Evolutionary conservation across 2,113 vertebrate genomes (phyloP).

Genomic region (Gasterosteus aculeatus): DNA sequence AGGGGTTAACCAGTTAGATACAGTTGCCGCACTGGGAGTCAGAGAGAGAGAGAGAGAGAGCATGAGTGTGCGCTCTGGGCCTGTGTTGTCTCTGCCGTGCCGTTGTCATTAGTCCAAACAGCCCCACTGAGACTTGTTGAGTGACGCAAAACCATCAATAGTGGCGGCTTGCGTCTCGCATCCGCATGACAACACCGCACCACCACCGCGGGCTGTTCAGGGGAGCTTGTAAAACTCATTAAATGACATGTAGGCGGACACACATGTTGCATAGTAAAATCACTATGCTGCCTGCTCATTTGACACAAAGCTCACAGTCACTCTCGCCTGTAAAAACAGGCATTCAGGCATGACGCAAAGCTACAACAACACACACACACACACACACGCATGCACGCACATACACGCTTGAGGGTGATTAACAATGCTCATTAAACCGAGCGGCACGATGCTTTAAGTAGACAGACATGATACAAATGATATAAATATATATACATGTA

Average conservation of each 20-base stretch:
- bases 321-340: conserved; percentile 11
- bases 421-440: conserved; percentile 29
- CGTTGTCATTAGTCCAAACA: conserved; percentile 76
- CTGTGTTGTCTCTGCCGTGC: conserved; percentile 58
- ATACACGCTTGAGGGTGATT: conserved; percentile 23
- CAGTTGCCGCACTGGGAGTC: conserved; percentile 5
- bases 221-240: conserved; percentile 35
- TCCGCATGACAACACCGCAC: conserved; percentile 50
- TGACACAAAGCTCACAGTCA: conserved; percentile 31
- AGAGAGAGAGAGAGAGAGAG: conserved; percentile 25
- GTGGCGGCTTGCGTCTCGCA: conserved; percentile 61
- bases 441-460: conserved; percentile 38
- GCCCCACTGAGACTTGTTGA: conserved; percentile 62
- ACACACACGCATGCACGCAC: conserved; percentile 20
- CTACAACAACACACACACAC: neutral
- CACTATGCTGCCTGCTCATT: conserved; percentile 17
- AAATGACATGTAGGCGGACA: conserved; percentile 50
- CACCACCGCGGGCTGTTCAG: conserved; percentile 30
- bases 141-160: conserved; percentile 75
- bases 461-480: conserved; percentile 33
- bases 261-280: conserved; percentile 16
- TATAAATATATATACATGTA: neutral
- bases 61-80: conserved; percentile 46
- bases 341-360: conserved; percentile 29
- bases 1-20: conserved; percentile 27